Base-by-base conservation (phyloP, 2,888 invertebrate species). In the Acanthosoma haemorrhoidale region DNA sequence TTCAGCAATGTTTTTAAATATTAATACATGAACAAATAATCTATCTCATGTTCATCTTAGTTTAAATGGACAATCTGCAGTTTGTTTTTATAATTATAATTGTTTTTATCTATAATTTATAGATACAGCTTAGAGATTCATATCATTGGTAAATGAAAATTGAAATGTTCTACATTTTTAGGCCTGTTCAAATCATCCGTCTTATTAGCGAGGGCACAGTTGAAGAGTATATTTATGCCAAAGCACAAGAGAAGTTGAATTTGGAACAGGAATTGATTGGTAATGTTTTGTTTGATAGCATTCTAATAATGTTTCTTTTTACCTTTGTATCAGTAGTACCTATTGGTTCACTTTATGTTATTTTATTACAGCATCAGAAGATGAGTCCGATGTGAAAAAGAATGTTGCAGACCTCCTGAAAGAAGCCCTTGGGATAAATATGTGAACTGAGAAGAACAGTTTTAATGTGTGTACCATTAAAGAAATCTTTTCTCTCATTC, bases 141-240 rank as follows among this genome's bases (percentile, higher is more conserved):
- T n/a, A n/a, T n/a, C n/a, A n/a, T n/a, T n/a, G n/a, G n/a, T n/a
- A n/a, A n/a, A n/a, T n/a, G n/a, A n/a, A n/a, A n/a, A n/a, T n/a
- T n/a, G n/a, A n/a, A 29, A 66, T 67, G 36, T 64, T 16, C 39
- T 64, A 32, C 71, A 75, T 70, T 77, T 78, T 57, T 77, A 90
- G 91, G 74, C 90, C 92, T 0, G 97, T 98, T 6, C 87, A 84
- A 39, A 92, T 97, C 72, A 89, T 92, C 79, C 86, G 95, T 76
- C 83, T 97, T 64, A 84, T 98, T 72, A 88, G 91, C 72, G 86
- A 90, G 76, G 89, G 88, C 67, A 94, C 95, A 11, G 92, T 97
- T 74, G 96, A 97, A 80, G 96, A 96, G 80, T 92, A 90, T 38
- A 97, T 98, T 85, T 86, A 90, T 77, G 86, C 90, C 78, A 88